Base-by-base conservation (phyloP, 2,888 invertebrate species). In the Tolmerus cingulatus region DNA sequence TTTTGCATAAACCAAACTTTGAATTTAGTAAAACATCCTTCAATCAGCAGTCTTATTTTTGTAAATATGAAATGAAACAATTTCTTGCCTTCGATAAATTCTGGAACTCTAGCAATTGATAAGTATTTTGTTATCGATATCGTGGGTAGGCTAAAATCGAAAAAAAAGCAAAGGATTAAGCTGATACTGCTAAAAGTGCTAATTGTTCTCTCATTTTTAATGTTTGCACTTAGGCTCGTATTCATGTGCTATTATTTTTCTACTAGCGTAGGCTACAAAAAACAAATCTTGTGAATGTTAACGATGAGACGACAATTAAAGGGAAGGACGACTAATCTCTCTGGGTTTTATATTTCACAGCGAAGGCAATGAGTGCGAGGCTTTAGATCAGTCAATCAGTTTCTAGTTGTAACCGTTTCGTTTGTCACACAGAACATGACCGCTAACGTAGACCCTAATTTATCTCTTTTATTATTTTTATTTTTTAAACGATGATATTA, bases 31-130 rank as follows among this genome's bases (percentile, higher is more conserved):
- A 12, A 66, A 66, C 66, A 23, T 66, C 66, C 66, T 66, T 66
- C 34, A 85, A 40, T 40, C 74, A 74, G 46, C 43, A 85, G 27
- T 12, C 9, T 37, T n/a, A 9, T 77, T 55, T 51, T 55, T 86
- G 77, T 86, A 77, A 86, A 77, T 86, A 86, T 5, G 51, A 57
- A 86, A n/a, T 55, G 8, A 16, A 51, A 51, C 12, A 46, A 30
- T 76, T 77, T 55, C 86, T 86, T 86, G 76, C 77, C 86, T 86
- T 77, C 76, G 46, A 55, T 77, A 51, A 77, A 77, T 86, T 86
- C 37, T 55, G 23, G 34, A 77, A 77, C 14, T 76, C 23, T 27
- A 85, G 43, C 43, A 27, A 74, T 86, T 27, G 23, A 37, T 34
- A 8, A 74, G 34, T 77, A 55, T 86, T 86, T 77, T 86, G 55